Evolutionary conservation across 2,797 vertebrate species (phyloP).

Genomic region (Balearica regulorum): DNA sequence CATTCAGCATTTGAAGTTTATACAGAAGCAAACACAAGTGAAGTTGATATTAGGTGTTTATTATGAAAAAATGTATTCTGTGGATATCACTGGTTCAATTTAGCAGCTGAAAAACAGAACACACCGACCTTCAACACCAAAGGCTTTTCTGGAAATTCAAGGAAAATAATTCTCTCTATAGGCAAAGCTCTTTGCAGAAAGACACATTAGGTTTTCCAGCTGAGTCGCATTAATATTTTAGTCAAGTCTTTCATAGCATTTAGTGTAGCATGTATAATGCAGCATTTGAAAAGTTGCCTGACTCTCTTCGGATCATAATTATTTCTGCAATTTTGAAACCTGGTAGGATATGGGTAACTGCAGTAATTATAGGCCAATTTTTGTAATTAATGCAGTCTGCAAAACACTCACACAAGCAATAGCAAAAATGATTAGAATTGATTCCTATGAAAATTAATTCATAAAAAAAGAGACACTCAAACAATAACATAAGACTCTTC

Average conservation of each 20-base stretch:
- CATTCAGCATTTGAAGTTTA: background rate
- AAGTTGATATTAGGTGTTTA: background rate
- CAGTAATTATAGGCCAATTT: slow-evolving; percentile 66
- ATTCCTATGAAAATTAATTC: slow-evolving; percentile 61
- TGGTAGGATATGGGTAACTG: slow-evolving; percentile 20
- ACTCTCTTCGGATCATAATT: slow-evolving; percentile 54
- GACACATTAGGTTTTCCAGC: background rate
- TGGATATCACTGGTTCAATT: background rate
- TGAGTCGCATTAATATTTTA: slow-evolving; percentile 65
- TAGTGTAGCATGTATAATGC: slow-evolving; percentile 58
- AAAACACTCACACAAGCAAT: slow-evolving; percentile 47
- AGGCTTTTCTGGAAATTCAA: background rate
- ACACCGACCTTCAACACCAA: background rate
- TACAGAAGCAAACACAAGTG: background rate
- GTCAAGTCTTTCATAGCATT: slow-evolving; percentile 42
- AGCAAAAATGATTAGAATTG: slow-evolving; percentile 63
- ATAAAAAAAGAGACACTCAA: slow-evolving; percentile 29
- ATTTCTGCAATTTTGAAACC: slow-evolving; percentile 58
- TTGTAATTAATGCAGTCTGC: slow-evolving; percentile 66
- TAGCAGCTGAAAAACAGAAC: background rate
- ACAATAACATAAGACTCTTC: background rate
- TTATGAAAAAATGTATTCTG: background rate
- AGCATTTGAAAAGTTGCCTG: slow-evolving; percentile 49
- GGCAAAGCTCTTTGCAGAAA: background rate
- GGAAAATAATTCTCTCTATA: slow-evolving; percentile 2